These are phyloP conservation scores for Platorchestia sp. DNA, from an alignment of 1,140 invertebrate genomes.

Conservation along the genomic window DNA sequence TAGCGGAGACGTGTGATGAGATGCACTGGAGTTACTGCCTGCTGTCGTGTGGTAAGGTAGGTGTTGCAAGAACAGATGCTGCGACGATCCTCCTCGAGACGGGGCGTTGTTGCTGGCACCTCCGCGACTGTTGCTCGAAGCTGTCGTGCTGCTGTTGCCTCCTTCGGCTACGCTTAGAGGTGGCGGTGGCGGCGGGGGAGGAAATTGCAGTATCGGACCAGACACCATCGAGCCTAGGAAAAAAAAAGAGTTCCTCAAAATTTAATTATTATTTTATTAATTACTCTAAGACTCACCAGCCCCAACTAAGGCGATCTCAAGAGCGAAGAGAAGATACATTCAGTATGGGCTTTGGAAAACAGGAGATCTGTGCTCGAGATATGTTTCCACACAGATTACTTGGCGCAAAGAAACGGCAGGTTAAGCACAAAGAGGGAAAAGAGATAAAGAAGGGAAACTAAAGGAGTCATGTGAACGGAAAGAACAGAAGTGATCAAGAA, in stretches of 20 bases:
- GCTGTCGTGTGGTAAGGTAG: constrained; percentile 61
- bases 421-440: no score
- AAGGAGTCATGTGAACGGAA: no score
- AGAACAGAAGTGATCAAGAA: no score
- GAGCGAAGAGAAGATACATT: no score
- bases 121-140: constrained; percentile 65
- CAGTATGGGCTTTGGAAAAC: no score
- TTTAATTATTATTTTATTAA: background rate
- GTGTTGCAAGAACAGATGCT: constrained; percentile 60
- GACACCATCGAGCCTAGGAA: constrained; percentile 56
- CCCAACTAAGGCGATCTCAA: no score
- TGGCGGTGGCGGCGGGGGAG: constrained; percentile 61
- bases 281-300: no score
- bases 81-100: constrained; percentile 60
- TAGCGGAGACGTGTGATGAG: constrained; percentile 55
- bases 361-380: no score
- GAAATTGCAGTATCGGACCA: constrained; percentile 64
- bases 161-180: background rate
- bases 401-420: no score
- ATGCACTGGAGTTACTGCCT: constrained; percentile 59
- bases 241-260: background rate
- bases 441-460: no score
- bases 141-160: constrained; percentile 63
- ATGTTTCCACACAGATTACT: no score
- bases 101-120: constrained; percentile 55